These are phyloP conservation scores for Chromobotia macracanthus DNA, from an alignment of 2,797 vertebrate species.

Conservation along the genomic window DNA sequence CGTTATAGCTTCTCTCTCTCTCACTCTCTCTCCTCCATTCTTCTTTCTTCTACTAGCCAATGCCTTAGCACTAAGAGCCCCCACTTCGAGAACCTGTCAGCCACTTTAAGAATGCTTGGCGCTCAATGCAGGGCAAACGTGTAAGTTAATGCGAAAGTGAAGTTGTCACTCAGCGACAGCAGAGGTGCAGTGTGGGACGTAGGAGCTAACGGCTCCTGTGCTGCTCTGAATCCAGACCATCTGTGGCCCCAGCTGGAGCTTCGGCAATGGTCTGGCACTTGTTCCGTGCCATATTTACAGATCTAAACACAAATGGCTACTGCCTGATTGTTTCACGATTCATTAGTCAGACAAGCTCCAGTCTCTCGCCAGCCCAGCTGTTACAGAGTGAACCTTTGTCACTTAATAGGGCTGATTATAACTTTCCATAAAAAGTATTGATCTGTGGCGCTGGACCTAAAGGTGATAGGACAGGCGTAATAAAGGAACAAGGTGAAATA, in stretches of 20 bases:
- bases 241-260: slow-evolving; percentile 99
- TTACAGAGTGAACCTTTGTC: slow-evolving; percentile 99
- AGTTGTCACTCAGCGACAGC: slow-evolving; percentile 84
- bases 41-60: slow-evolving; percentile 52
- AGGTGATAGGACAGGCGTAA: slow-evolving; percentile 18
- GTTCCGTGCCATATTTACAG: slow-evolving; percentile 99
- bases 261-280: slow-evolving; percentile 99
- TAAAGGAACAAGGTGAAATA: slow-evolving; percentile 17
- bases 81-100: slow-evolving; percentile 53
- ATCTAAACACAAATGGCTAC: slow-evolving; percentile 99
- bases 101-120: slow-evolving; percentile 66
- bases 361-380: slow-evolving; percentile 99
- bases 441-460: slow-evolving; percentile 89
- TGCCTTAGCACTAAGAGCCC: slow-evolving; percentile 58
- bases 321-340: slow-evolving; percentile 99
- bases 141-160: slow-evolving; percentile 79
- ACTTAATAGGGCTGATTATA: slow-evolving; percentile 99
- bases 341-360: slow-evolving; percentile 99
- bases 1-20: slow-evolving; percentile 47
- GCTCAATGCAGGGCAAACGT: slow-evolving; percentile 64
- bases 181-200: slow-evolving; percentile 79
- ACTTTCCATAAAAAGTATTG: slow-evolving; percentile 98
- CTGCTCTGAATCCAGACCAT: slow-evolving; percentile 98
- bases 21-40: slow-evolving; percentile 1
- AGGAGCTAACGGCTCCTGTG: slow-evolving; percentile 82